Percentiles rank a stretch among this genome's conserved stretches.
phyloP scores from a whole-genome alignment of 2,888 invertebrate genomes.

The Oxycera nigricornis region DNA sequence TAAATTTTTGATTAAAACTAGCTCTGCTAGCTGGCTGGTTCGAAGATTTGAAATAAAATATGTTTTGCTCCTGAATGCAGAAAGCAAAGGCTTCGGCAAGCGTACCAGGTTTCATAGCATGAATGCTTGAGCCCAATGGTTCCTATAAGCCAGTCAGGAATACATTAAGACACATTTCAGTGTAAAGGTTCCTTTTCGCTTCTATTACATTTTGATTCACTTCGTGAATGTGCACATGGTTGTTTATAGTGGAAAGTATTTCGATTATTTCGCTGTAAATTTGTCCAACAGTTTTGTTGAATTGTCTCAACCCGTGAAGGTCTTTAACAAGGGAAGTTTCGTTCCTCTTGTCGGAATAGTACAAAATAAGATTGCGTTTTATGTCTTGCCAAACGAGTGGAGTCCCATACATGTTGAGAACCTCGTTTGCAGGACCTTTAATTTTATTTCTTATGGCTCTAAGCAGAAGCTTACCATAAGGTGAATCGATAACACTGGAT shows the following conservation, averaged over 20 bases:
- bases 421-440: background rate
- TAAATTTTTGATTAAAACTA: no score
- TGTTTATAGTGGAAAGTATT: constrained; percentile 4
- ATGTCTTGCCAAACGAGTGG: constrained; percentile 3
- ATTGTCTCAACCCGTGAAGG: constrained; percentile 12
- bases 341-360: constrained; percentile 24
- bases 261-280: constrained; percentile 16
- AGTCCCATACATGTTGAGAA: background rate
- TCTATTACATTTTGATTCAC: constrained; percentile 18
- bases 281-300: constrained; percentile 1
- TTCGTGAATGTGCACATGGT: constrained; percentile 31
- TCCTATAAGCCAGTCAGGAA: constrained; percentile 18
- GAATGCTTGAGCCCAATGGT: constrained; percentile 17
- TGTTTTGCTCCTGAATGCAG: constrained; percentile 45
- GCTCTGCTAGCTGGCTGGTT: no score
- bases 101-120: background rate
- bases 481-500: background rate
- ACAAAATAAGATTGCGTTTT: background rate
- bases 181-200: constrained; percentile 17
- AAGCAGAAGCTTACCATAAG: background rate
- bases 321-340: constrained; percentile 38
- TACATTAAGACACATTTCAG: constrained; percentile 24
- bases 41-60: no score
- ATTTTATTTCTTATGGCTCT: constrained; percentile 1
- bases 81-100: constrained; percentile 12